Percentiles rank a stretch among this genome's conserved stretches.
Conservation (phyloP, 2,113 vertebrate species). For the Misgurnus anguillicaudatus region DNA sequence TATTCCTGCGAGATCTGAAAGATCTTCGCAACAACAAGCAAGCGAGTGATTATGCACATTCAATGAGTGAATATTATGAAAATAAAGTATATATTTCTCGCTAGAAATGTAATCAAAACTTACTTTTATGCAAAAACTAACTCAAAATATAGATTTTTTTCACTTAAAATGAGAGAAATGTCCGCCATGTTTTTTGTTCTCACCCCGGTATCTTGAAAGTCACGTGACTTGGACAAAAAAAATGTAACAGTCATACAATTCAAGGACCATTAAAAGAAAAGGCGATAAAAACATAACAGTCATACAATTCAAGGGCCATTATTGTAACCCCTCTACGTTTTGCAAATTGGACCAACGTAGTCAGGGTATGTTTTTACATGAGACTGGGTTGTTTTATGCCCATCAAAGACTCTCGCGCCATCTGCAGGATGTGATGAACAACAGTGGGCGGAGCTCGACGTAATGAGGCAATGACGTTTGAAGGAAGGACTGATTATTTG, state of each 20-base stretch:
- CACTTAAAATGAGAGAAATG: neutral
- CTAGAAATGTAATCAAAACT: conserved; percentile 4
- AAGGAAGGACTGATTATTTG: conserved; percentile 68
- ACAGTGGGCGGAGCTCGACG: neutral
- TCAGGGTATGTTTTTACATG: neutral
- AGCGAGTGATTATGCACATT: neutral
- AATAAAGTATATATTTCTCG: too few species aligned
- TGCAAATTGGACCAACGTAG: neutral
- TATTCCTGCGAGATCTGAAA: neutral
- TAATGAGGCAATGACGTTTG: neutral
- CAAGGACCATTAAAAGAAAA: neutral
- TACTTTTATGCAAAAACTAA: neutral
- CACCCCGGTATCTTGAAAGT: neutral
- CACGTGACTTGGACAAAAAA: conserved; percentile 1
- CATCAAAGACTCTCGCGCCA: too few species aligned
- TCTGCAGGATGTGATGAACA: neutral
- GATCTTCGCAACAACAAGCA: neutral
- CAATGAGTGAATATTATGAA: conserved; percentile 1
- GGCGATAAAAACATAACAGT: neutral
- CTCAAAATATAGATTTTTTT: neutral
- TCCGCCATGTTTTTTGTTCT: conserved; percentile 7
- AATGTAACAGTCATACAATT: too few species aligned
- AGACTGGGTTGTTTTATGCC: neutral
- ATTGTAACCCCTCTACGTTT: too few species aligned
- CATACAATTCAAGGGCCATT: conserved; percentile 1